Conservation (phyloP, 2,888 invertebrate genomes). For the Microdon myrmicae region DNA sequence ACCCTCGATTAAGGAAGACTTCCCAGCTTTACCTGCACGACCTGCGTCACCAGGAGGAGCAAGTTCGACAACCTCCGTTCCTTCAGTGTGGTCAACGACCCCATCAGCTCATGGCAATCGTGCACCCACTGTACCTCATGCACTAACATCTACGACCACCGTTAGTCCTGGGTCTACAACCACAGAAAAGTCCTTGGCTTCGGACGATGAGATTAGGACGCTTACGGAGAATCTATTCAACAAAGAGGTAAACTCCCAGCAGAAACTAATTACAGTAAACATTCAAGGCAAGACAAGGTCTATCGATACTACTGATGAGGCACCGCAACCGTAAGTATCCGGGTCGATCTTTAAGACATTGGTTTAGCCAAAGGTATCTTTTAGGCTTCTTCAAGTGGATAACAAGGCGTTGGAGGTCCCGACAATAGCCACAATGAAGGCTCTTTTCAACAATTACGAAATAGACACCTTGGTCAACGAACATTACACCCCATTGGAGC, state of each 20-base stretch:
- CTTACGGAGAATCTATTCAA: constrained; percentile 78
- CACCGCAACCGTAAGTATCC: constrained; percentile 80
- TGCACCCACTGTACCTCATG: constrained; percentile 60
- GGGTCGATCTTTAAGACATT: too few relatives aligned
- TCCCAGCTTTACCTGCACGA: constrained; percentile 34
- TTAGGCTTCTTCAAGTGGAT: constrained; percentile 76
- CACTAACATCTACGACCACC: constrained; percentile 54
- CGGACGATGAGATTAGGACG: constrained; percentile 74
- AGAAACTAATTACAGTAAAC: constrained; percentile 76
- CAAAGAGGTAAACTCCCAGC: constrained; percentile 80
- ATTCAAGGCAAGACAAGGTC: constrained; percentile 81
- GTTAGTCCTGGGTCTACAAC: constrained; percentile 58
- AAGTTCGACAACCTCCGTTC: constrained; percentile 34
- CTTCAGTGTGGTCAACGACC: constrained; percentile 55
- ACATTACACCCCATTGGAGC: constrained; percentile 78
- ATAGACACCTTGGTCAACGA: constrained; percentile 79
- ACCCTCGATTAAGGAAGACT: constrained; percentile 54
- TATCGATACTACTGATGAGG: constrained; percentile 75
- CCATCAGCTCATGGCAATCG: constrained; percentile 38
- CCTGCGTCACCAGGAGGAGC: constrained; percentile 27
- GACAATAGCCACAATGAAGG: constrained; percentile 78
- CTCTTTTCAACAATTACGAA: constrained; percentile 88
- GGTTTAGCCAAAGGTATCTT: constrained; percentile 9
- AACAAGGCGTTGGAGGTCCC: constrained; percentile 70
- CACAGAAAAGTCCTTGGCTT: constrained; percentile 69